These are phyloP conservation scores for Pseudonaja textilis DNA, from an alignment of 2,113 vertebrate genomes.

Conservation along the genomic window DNA sequence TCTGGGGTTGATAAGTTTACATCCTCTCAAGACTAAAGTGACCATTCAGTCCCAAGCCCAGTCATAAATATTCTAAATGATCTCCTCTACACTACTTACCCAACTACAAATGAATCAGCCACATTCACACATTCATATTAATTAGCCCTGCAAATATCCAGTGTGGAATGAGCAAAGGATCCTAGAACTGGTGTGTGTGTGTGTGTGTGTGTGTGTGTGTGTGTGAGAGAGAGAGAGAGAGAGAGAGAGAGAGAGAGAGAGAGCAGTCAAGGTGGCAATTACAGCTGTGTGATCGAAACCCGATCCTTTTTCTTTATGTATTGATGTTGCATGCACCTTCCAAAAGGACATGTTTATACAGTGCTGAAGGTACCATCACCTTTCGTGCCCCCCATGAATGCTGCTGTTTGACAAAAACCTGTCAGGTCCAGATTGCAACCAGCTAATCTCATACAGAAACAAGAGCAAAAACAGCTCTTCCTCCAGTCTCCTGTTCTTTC, in stretches of 20 bases:
- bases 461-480: neutral
- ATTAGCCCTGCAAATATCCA: neutral
- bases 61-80: neutral
- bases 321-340: neutral
- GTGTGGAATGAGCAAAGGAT: neutral
- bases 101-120: neutral
- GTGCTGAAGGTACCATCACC: neutral
- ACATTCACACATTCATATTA: neutral
- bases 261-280: neutral
- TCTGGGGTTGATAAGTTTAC: neutral
- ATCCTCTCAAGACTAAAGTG: neutral
- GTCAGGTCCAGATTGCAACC: neutral
- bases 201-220: too few relatives aligned
- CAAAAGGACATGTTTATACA: neutral
- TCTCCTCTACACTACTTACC: neutral
- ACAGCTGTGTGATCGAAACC: neutral
- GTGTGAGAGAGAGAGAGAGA: too few relatives aligned
- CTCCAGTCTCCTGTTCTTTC: neutral
- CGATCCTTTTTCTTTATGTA: neutral
- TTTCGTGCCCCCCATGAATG: neutral
- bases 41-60: neutral
- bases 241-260: too few relatives aligned
- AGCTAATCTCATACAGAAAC: neutral
- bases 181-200: neutral
- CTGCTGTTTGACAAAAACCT: neutral